Conservation (phyloP, 2,113 vertebrate species). For the Solenodon paradoxus region DNA sequence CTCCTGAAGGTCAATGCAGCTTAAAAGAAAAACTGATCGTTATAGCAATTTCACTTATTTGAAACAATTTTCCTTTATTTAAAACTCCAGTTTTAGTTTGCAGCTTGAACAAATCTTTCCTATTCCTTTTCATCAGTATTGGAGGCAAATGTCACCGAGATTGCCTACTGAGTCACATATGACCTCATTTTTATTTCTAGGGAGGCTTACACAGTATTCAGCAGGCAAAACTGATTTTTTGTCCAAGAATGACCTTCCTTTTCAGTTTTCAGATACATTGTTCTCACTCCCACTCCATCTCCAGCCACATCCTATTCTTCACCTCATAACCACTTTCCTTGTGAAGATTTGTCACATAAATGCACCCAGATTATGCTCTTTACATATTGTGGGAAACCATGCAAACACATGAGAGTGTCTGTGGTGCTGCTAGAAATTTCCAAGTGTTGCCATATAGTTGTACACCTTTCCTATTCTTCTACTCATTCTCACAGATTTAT, state of each 20-base stretch:
- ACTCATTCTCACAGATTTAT: background rate
- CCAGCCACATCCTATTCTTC: background rate
- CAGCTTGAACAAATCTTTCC: background rate
- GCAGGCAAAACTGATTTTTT: background rate
- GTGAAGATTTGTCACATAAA: background rate
- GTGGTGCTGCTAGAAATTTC: background rate
- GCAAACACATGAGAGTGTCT: background rate
- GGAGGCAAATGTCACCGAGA: background rate
- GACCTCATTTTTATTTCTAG: background rate
- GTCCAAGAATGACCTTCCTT: background rate
- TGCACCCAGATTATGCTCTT: background rate
- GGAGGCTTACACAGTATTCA: background rate
- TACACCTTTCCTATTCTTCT: background rate
- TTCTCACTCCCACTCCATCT: accelerated
- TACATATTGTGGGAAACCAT: background rate
- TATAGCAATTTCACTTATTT: background rate
- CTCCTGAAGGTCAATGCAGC: background rate
- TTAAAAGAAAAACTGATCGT: background rate
- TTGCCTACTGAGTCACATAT: background rate
- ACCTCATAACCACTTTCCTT: background rate
- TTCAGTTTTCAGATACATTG: background rate
- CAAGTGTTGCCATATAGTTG: background rate
- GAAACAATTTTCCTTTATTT: background rate
- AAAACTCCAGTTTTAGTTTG: background rate
- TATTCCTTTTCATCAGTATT: background rate